These are phyloP conservation scores for Acipenser transmontanus DNA, from an alignment of 2,797 vertebrate genomes.

Conservation along the genomic window DNA sequence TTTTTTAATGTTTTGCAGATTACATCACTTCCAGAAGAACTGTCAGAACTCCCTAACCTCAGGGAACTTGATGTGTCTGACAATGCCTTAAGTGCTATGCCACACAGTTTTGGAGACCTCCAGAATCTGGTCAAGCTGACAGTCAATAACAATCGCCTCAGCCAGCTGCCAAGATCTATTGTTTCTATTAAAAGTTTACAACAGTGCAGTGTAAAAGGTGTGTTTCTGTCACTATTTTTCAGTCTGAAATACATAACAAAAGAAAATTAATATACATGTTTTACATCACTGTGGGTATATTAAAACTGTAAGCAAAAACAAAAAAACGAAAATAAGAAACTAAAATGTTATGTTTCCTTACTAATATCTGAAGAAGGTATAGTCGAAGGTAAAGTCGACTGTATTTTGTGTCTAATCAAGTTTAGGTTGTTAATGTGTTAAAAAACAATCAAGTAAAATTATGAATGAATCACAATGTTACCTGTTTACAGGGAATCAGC, in stretches of 20 bases:
- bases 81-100: conserved; percentile 42
- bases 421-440: too few relatives aligned
- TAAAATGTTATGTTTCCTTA: too few relatives aligned
- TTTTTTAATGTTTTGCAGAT: conserved; percentile 36
- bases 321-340: too few relatives aligned
- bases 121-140: conserved; percentile 34
- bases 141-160: conserved; percentile 39
- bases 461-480: background rate
- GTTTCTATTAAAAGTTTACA: conserved; percentile 35
- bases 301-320: too few relatives aligned
- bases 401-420: too few relatives aligned
- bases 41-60: conserved; percentile 38
- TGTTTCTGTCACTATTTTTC: conserved; percentile 14
- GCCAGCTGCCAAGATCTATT: conserved; percentile 37
- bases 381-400: too few relatives aligned
- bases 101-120: conserved; percentile 39
- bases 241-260: too few relatives aligned
- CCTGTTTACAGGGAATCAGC: conserved; percentile 42
- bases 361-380: too few relatives aligned
- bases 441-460: too few relatives aligned
- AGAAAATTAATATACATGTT: too few relatives aligned
- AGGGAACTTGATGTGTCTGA: conserved; percentile 46
- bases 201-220: conserved; percentile 38
- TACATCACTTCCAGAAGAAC: conserved; percentile 42
- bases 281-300: too few relatives aligned